Conservation (phyloP, 1,140 invertebrate species). For the Drosophila pruinosa region DNA sequence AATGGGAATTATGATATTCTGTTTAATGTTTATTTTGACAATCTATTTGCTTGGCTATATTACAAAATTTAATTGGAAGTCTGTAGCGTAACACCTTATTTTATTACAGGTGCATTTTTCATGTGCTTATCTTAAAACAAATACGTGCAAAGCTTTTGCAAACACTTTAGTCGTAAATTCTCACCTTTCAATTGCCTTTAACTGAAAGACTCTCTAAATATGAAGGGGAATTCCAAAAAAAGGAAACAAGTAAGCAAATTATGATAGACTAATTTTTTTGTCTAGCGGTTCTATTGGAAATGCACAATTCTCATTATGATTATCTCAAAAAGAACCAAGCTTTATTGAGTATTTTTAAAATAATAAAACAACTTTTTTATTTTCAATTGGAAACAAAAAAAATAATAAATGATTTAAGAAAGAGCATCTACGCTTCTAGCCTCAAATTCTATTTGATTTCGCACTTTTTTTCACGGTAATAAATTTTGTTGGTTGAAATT, state of each 20-base stretch:
- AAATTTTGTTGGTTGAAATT: background rate
- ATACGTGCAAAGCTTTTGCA: background rate
- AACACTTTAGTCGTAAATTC: background rate
- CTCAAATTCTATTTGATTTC: background rate
- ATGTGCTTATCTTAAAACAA: background rate
- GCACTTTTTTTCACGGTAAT: background rate
- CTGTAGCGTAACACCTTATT: conserved; percentile 20
- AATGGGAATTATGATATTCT: conserved; percentile 1
- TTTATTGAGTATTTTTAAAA: no score
- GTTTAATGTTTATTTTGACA: background rate
- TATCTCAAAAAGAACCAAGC: no score
- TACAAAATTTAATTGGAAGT: conserved; percentile 7
- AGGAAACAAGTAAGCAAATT: background rate
- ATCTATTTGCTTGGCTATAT: background rate
- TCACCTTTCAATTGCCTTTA: background rate
- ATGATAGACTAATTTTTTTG: background rate
- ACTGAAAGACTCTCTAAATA: background rate
- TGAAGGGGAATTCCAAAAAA: background rate
- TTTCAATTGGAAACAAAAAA: background rate
- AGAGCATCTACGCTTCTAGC: background rate
- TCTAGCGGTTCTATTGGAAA: no score
- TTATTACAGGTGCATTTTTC: background rate
- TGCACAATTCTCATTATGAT: no score
- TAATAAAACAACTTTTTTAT: background rate
- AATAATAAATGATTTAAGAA: background rate